Conservation (phyloP, 2,797 vertebrate species). For the Myotis findleyi region DNA sequence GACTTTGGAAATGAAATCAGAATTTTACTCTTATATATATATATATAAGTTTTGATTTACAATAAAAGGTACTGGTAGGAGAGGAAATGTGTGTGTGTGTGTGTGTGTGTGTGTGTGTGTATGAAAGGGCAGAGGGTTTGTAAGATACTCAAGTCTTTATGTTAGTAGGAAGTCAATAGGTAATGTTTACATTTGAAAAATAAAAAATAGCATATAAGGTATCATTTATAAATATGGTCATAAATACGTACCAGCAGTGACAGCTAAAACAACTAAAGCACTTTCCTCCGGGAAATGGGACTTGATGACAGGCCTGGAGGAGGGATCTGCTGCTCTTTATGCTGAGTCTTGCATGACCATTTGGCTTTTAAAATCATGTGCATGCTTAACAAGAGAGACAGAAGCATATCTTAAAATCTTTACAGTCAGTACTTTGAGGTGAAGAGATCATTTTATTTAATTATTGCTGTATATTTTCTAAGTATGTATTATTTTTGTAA, state of each 20-base stretch:
- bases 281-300: constrained; percentile 12
- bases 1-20: neutral
- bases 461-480: neutral
- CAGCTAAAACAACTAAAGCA: constrained; percentile 7
- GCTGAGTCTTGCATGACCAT: neutral
- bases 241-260: neutral
- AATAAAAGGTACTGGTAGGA: neutral
- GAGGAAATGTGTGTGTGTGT: neutral
- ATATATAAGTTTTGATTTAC: neutral
- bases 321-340: neutral
- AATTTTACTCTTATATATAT: neutral
- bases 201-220: constrained; percentile 42
- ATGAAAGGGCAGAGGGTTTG: neutral
- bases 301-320: neutral
- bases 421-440: neutral
- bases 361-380: constrained; percentile 27
- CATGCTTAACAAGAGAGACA: neutral
- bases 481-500: neutral
- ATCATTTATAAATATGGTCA: neutral
- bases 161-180: neutral
- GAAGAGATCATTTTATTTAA: neutral
- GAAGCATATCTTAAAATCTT: neutral
- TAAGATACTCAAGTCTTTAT: neutral
- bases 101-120: too few species aligned
- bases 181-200: neutral